Evolutionary conservation across 2,888 invertebrate genomes (phyloP).

Genomic region (Euzophera pinguis): DNA sequence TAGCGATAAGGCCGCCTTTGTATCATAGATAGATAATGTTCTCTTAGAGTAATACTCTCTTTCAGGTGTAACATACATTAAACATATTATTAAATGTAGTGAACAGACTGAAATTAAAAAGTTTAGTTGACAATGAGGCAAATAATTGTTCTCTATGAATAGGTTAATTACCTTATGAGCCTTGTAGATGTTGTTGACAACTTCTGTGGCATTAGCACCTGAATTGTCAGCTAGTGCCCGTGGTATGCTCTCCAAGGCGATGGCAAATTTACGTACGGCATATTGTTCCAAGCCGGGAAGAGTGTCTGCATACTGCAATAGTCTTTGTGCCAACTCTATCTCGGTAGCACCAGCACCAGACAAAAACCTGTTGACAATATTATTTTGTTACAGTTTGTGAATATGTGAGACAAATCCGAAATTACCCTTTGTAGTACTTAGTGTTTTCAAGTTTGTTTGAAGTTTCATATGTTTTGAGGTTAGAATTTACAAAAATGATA

Average conservation of each 20-base stretch:
- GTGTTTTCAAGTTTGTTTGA: no score
- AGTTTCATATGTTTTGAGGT: no score
- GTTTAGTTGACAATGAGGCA: neutral
- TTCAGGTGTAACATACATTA: no score
- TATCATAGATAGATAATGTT: no score
- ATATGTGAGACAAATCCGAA: no score
- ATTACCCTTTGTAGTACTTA: no score
- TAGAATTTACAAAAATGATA: no score
- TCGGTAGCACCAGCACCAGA: conserved; percentile 98
- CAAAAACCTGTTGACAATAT: conserved; percentile 82
- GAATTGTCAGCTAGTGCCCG: conserved; percentile 97
- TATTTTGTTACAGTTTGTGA: no score
- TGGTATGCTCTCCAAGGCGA: conserved; percentile 93
- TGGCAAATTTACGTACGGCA: conserved; percentile 95
- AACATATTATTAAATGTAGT: no score
- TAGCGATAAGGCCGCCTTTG: no score
- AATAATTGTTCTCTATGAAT: neutral
- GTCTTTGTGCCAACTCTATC: conserved; percentile 93
- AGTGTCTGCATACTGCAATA: conserved; percentile 93
- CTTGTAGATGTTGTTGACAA: conserved; percentile 93
- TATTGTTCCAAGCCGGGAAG: conserved; percentile 98
- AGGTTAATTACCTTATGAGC: conserved; percentile 87
- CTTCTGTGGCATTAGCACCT: conserved; percentile 92
- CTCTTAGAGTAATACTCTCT: no score
- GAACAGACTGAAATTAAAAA: neutral